phyloP scores from a whole-genome alignment of 2,113 vertebrate species.

The Mixornis gularis region DNA sequence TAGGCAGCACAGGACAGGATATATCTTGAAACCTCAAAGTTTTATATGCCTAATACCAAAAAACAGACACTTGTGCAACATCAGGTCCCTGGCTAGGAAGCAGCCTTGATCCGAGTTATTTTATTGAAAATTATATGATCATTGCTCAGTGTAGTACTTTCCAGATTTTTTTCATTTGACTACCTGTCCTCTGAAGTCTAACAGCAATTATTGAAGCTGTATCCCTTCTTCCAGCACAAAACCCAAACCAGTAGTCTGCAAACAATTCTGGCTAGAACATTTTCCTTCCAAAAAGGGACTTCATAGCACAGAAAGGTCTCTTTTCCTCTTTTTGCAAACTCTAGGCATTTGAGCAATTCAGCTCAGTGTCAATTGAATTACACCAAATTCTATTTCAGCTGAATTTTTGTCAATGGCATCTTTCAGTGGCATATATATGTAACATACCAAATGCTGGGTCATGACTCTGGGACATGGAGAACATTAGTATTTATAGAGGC shows the following conservation, averaged over 20 bases:
- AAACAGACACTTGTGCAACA: neutral
- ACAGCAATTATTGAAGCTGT: neutral
- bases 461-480: neutral
- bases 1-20: neutral
- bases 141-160: neutral
- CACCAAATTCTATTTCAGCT: neutral
- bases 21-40: neutral
- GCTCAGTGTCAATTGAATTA: neutral
- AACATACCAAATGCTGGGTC: neutral
- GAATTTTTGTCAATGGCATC: neutral
- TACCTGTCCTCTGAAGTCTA: neutral
- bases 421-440: neutral
- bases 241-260: neutral
- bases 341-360: neutral
- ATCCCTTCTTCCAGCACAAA: neutral
- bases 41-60: neutral
- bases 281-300: neutral
- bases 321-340: neutral
- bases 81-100: neutral
- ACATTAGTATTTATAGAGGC: neutral
- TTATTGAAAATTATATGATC: neutral
- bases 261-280: neutral
- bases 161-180: neutral
- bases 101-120: neutral
- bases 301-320: neutral